phyloP scores from a whole-genome alignment of 2,888 invertebrate genomes.

The Criorhina ranunculi region DNA sequence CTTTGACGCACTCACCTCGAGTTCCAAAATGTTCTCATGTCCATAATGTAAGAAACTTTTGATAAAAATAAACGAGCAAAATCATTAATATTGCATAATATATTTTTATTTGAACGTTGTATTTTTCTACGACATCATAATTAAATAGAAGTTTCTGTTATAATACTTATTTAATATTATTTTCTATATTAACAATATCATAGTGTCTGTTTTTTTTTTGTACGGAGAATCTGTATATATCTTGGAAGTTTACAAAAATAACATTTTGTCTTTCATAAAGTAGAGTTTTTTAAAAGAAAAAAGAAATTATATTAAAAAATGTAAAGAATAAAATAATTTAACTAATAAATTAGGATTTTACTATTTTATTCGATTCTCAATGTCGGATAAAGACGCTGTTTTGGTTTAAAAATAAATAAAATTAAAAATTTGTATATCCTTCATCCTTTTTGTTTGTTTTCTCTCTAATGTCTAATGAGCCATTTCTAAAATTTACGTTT shows the following conservation, averaged over 20 bases:
- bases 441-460: conserved; percentile 6
- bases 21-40: no score
- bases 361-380: conserved; percentile 59
- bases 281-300: background rate
- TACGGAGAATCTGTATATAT: conserved; percentile 58
- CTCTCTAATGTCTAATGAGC: conserved; percentile 36
- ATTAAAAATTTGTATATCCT: conserved; percentile 9
- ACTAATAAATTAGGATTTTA: conserved; percentile 56
- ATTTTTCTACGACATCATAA: conserved; percentile 75
- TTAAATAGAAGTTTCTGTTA: conserved; percentile 73
- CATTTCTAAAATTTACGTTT: conserved; percentile 36
- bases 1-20: no score
- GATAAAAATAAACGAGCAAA: background rate
- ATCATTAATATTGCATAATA: conserved; percentile 57
- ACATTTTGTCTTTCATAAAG: conserved; percentile 45
- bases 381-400: conserved; percentile 44
- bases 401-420: conserved; percentile 40
- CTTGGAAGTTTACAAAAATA: conserved; percentile 69
- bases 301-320: conserved; percentile 3
- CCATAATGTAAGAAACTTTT: no score
- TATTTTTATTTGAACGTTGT: conserved; percentile 76
- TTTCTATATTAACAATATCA: conserved; percentile 72
- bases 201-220: conserved; percentile 55
- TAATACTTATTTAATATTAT: conserved; percentile 63
- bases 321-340: conserved; percentile 41